Conservation (phyloP, 2,797 vertebrate species). For the Synaphobranchus kaupii region DNA sequence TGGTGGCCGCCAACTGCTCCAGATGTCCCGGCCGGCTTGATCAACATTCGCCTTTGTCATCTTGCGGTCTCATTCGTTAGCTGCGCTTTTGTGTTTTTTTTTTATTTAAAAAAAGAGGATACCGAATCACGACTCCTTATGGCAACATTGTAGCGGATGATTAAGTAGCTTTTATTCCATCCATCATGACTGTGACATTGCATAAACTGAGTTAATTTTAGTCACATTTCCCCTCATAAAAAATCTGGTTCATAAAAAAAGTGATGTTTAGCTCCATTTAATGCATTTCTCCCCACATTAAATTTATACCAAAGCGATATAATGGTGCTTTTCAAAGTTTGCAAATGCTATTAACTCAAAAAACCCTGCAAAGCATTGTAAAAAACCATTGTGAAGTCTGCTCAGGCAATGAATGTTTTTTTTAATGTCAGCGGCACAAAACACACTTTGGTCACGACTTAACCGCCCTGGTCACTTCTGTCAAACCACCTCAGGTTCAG, state of each 20-base stretch:
- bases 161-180: conserved; percentile 59
- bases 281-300: background rate
- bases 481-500: background rate
- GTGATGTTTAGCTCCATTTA: background rate
- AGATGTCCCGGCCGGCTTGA: conserved; percentile 44
- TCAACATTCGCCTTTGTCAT: conserved; percentile 2
- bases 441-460: background rate
- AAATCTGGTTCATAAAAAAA: conserved; percentile 4
- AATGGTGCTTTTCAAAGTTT: background rate
- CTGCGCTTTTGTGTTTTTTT: conserved; percentile 55
- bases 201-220: background rate
- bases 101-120: conserved; percentile 47
- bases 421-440: background rate
- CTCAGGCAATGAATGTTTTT: background rate
- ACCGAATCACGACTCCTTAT: conserved; percentile 36
- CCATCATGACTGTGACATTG: conserved; percentile 40
- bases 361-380: background rate
- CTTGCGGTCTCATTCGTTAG: background rate
- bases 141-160: conserved; percentile 56
- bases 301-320: background rate
- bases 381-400: background rate
- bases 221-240: background rate
- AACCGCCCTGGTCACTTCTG: background rate
- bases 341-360: background rate
- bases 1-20: conserved; percentile 39